Base-by-base conservation (phyloP, 2,113 vertebrate genomes). In the Gymnorhina tibicen region DNA sequence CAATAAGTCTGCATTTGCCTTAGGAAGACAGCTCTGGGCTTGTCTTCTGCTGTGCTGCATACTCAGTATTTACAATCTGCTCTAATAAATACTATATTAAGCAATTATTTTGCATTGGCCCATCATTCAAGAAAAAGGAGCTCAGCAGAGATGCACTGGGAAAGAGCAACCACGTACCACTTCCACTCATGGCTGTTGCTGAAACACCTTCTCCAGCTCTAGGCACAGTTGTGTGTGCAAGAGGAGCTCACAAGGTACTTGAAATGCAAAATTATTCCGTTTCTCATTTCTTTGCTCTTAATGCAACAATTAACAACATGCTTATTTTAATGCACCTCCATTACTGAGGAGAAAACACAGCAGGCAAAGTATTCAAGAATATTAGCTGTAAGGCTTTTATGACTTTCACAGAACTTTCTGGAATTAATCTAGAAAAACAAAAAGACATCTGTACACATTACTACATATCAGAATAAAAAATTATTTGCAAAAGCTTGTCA, bases 361-460 rank as follows among this genome's bases (percentile, higher is more conserved):
- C 28, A 89, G n/a, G 53, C 53, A 62, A 87, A 24, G 70, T 35
- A 89, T 62, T 91, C 55, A 66, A 69, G 85, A 87, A 68, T 10
- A 79, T n/a, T 82, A 68, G 22, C 56, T 73, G 23, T 1, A 4
- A 94, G 75, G 74, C 35, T 87, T 96, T 72, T 73, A 62, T 39
- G 78, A 89, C 67, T 93, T 83, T 91, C 59, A 82, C 13, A 59
- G 41, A 63, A 85, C 70, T 82, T 95, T 91, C 74, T 91, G 28
- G 32, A 91, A 81, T 77, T 78, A 93, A 80, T 76, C 75, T 86
- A 89, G 74, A 87, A 95, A 91, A 93, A 81, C 39, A 92, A 87
- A 85, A 44, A 72, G 44, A 76, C 73, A 95, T 92, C 77, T 95
- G 91, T 72, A 92, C 66, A 64, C 23, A 41, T 47, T 72, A 41